phyloP scores from a whole-genome alignment of 2,888 invertebrate species.

The Tromatobia lineatoria region DNA sequence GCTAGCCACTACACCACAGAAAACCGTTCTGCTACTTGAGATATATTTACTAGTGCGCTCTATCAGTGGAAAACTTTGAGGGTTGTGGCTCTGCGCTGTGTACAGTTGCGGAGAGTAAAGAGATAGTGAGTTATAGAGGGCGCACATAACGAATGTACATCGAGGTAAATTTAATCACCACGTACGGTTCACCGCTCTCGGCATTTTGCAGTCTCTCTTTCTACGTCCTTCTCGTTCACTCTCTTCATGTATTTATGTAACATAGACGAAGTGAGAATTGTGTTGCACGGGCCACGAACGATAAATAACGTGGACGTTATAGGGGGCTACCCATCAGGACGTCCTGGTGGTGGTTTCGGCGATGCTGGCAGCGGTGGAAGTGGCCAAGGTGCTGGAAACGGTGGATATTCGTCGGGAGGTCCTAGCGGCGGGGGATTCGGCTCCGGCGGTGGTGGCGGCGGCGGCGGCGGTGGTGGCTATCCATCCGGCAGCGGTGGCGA shows the following conservation, averaged over 20 bases:
- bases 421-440: constrained; percentile 72
- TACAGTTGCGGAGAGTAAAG: constrained; percentile 14
- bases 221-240: background rate
- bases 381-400: constrained; percentile 69
- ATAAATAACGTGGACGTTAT: constrained; percentile 68
- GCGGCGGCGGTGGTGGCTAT: constrained; percentile 75
- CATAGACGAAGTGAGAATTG: constrained; percentile 39
- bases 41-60: constrained; percentile 3
- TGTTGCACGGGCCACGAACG: constrained; percentile 47
- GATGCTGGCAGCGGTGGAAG: constrained; percentile 54
- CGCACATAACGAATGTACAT: constrained; percentile 67
- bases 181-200: constrained; percentile 35
- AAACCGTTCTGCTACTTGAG: background rate
- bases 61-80: constrained; percentile 48
- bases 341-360: constrained; percentile 69
- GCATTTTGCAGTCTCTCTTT: constrained; percentile 4
- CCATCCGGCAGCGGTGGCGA: constrained; percentile 83
- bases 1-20: background rate
- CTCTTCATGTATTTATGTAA: constrained; percentile 17
- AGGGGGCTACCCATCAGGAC: constrained; percentile 75
- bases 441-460: constrained; percentile 66
- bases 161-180: constrained; percentile 65
- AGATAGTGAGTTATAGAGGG: constrained; percentile 63
- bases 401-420: constrained; percentile 81
- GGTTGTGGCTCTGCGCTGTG: background rate